Base-by-base conservation (phyloP, 2,113 vertebrate species). In the Silurus meridionalis region DNA sequence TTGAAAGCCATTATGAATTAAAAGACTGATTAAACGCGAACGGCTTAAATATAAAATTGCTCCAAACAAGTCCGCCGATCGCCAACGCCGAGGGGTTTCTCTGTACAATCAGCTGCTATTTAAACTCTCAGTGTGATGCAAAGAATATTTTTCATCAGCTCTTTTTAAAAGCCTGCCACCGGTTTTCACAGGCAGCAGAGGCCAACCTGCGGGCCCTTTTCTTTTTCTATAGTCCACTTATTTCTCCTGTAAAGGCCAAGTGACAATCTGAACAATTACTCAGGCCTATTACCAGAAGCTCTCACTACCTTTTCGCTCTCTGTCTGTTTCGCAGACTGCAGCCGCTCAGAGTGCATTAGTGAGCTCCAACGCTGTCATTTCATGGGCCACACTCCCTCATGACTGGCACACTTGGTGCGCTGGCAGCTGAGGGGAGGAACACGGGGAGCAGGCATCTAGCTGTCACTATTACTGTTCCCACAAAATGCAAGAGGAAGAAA, bases 231-330 rank as follows among this genome's bases (percentile, higher is more conserved):
- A 60, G 89, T 90, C 92, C 92, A 90, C 92, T 94, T 87, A 85
- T 84, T 93, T 93, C 92, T 84, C 89, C 88, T 13, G 80, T 86
- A 95, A 95, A 95, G 93, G 94, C 91, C 93, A 94, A 93, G 91
- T 94, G 93, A 94, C 93, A 94, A 93, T 95, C 94, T 93, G 91
- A 93, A 91, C 95, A 94, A 94, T 95, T 94, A 94, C 94, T 89
- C 80, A 25, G 90, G 82, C 89, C 93, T 91, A 94, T 94, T 94
- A 94, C 92, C 90, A 91, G 92, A 84, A 89, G 50, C 83, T 80
- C 87, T 81, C 50, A 28, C 77, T 63, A 78, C 37, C 19, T 61
- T 71, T 71, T 66, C 46, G 58, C 77, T 67, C 53, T 50, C 69
- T n/a, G 50, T 69, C 89, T 82, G 58, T 91, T 74, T 87, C 60